A percentile compares a stretch with the other conserved stretches of the same genome.
Evolutionary conservation across 2,113 vertebrate species (phyloP).

Genomic region (Paraplagusia blochii): DNA sequence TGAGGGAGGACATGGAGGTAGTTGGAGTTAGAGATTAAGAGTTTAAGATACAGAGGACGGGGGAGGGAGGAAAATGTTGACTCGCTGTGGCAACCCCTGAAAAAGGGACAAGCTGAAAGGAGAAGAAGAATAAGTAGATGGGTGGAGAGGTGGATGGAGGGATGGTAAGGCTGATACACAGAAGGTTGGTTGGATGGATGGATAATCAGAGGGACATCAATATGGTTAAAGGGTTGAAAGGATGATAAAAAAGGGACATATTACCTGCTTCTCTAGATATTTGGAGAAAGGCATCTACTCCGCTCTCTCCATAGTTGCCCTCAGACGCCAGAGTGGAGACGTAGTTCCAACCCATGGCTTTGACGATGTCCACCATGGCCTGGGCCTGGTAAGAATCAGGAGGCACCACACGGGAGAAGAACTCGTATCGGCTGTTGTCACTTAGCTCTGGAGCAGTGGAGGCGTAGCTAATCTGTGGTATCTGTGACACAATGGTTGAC

Average conservation of each 20-base stretch:
- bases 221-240: no score
- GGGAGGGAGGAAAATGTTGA: no score
- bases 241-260: constrained; percentile 7
- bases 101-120: no score
- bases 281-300: constrained; percentile 86
- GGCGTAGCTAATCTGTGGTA: constrained; percentile 91
- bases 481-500: constrained; percentile 65
- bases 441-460: constrained; percentile 89
- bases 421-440: constrained; percentile 86
- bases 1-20: no score
- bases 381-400: constrained; percentile 91
- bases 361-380: constrained; percentile 89
- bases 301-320: constrained; percentile 88
- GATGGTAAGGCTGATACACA: no score
- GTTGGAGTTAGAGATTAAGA: no score
- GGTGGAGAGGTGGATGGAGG: no score
- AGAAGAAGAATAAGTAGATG: no score
- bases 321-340: constrained; percentile 87
- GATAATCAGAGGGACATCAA: no score
- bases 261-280: constrained; percentile 87
- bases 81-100: no score
- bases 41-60: no score
- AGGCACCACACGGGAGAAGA: constrained; percentile 88
- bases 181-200: no score
- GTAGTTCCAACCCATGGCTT: constrained; percentile 89